phyloP scores from a whole-genome alignment of 1,140 invertebrate genomes.

The Conopomorpha cramerella region DNA sequence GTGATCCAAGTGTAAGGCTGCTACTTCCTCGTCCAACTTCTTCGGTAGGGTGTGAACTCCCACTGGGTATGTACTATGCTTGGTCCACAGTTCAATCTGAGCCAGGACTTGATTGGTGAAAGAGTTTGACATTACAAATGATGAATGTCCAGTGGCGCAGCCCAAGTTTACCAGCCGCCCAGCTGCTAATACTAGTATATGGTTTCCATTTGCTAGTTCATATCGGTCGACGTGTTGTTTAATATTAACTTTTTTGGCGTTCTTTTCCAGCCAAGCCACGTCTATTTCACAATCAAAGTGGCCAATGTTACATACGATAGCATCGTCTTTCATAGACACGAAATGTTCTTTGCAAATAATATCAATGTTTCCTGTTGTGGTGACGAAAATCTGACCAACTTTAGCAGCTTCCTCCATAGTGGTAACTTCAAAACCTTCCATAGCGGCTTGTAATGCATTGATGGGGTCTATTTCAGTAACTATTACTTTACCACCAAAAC shows the following conservation, averaged over 20 bases:
- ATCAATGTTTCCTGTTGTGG: slow-evolving; percentile 95
- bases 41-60: slow-evolving; percentile 95
- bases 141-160: slow-evolving; percentile 98
- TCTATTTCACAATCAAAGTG: slow-evolving; percentile 99
- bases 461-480: slow-evolving; percentile 99
- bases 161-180: slow-evolving; percentile 98
- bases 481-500: slow-evolving; percentile 94
- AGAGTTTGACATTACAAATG: slow-evolving; percentile 99
- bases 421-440: slow-evolving; percentile 98
- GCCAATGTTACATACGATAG: slow-evolving; percentile 99
- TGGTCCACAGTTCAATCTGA: slow-evolving; percentile 98
- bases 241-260: slow-evolving; percentile 91
- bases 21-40: slow-evolving; percentile 98
- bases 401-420: slow-evolving; percentile 96
- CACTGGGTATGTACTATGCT: slow-evolving; percentile 77
- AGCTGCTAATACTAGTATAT: slow-evolving; percentile 94
- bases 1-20: slow-evolving; percentile 93
- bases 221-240: slow-evolving; percentile 99
- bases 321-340: slow-evolving; percentile 91
- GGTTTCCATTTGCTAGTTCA: slow-evolving; percentile 84
- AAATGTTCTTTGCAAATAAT: slow-evolving; percentile 92
- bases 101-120: slow-evolving; percentile 99
- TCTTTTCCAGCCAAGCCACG: slow-evolving; percentile 95
- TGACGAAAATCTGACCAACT: slow-evolving; percentile 95
- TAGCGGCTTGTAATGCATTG: slow-evolving; percentile 95